Percentiles rank a stretch among this genome's conserved stretches.
phyloP scores from a whole-genome alignment of 2,113 vertebrate genomes.

The Cheirogaleus medius region DNA sequence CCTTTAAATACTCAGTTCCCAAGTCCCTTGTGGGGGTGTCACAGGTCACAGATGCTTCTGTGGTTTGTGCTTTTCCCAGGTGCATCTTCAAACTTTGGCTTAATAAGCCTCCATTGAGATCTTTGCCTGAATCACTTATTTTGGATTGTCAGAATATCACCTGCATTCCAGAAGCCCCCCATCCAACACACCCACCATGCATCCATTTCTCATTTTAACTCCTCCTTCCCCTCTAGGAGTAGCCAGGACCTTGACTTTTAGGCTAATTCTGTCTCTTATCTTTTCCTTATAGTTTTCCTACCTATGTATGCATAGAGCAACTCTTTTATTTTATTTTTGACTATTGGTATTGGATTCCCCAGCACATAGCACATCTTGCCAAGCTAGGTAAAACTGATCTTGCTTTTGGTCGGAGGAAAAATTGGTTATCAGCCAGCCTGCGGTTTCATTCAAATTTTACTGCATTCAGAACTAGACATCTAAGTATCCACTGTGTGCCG shows the following conservation, averaged over 20 bases:
- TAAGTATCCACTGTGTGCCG: not conserved
- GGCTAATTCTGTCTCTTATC: not conserved
- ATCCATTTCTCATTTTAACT: not conserved
- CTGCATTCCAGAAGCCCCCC: not conserved
- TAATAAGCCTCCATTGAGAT: too few relatives aligned
- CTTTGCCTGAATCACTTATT: too few relatives aligned
- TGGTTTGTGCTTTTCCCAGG: too few relatives aligned
- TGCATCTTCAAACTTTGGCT: too few relatives aligned
- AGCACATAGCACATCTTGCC: not conserved
- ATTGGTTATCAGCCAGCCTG: not conserved
- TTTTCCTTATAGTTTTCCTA: not conserved
- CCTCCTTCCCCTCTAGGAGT: not conserved
- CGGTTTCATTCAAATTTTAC: not conserved
- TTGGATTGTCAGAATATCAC: not conserved
- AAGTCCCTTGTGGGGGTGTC: too few relatives aligned
- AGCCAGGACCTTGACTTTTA: not conserved
- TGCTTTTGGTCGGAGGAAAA: not conserved
- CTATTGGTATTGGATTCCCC: not conserved
- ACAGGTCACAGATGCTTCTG: too few relatives aligned
- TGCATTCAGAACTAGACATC: not conserved
- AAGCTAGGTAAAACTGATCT: not conserved
- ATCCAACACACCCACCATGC: accelerated
- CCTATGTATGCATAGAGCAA: not conserved
- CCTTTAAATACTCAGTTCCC: too few relatives aligned
- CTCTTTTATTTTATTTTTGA: not conserved